Percentiles rank a stretch among this genome's conserved stretches.
Conservation (phyloP, 1,140 invertebrate species). For the Neodiprion fabricii region DNA sequence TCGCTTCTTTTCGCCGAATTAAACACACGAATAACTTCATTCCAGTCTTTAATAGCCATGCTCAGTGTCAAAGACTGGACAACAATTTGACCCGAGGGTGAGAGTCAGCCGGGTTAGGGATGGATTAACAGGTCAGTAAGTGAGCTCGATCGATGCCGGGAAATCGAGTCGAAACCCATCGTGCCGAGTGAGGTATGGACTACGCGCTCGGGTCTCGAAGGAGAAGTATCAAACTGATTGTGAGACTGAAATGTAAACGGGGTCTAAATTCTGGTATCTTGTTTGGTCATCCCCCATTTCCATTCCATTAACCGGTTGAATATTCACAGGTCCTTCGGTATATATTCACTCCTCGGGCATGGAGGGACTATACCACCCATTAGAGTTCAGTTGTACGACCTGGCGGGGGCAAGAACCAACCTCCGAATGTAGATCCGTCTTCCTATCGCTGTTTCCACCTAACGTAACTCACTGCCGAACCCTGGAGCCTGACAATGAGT, state of each 20-base stretch:
- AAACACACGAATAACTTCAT: no score
- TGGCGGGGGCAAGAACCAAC: background rate
- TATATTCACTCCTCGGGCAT: background rate
- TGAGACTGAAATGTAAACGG: background rate
- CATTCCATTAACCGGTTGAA: slow-evolving; percentile 32
- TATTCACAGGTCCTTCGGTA: slow-evolving; percentile 23
- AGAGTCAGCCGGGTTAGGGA: no score
- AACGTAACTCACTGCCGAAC: background rate
- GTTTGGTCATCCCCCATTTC: slow-evolving; percentile 25
- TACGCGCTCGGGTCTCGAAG: background rate
- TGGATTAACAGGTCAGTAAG: no score
- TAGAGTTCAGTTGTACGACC: background rate
- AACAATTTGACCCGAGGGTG: no score
- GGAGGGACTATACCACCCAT: background rate
- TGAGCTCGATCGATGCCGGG: no score
- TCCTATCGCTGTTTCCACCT: background rate
- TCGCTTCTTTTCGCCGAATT: no score
- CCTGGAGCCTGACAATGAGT: background rate
- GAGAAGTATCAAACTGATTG: background rate
- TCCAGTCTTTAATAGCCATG: no score
- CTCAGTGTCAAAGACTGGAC: no score
- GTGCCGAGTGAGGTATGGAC: no score
- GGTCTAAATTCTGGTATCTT: background rate
- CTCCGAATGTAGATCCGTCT: slow-evolving; percentile 7
- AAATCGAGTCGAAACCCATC: no score